phyloP scores from a whole-genome alignment of 2,888 invertebrate genomes.

The Cremastobaeus sp. region DNA sequence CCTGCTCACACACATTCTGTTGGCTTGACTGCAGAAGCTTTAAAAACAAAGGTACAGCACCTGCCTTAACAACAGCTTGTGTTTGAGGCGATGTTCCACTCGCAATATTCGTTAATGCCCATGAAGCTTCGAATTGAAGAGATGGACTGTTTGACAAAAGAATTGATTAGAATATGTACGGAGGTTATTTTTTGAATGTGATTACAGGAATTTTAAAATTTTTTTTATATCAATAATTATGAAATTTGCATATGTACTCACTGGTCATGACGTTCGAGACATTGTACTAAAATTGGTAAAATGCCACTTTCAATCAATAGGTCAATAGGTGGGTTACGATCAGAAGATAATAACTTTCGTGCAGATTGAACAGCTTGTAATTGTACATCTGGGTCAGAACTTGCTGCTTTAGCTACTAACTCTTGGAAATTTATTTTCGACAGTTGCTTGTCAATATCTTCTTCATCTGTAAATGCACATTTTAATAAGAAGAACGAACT shows the following conservation, averaged over 20 bases:
- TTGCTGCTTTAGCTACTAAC: constrained; percentile 91
- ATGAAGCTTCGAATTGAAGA: constrained; percentile 97
- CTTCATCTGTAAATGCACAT: constrained; percentile 85
- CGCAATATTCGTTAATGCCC: constrained; percentile 98
- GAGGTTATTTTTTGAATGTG: not conserved
- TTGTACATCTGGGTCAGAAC: constrained; percentile 88
- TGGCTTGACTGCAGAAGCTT: constrained; percentile 94
- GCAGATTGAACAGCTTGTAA: constrained; percentile 96
- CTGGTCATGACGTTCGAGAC: constrained; percentile 90
- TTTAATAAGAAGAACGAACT: not conserved
- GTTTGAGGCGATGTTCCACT: constrained; percentile 96
- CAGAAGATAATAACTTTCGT: constrained; percentile 96
- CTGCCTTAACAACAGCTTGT: constrained; percentile 92
- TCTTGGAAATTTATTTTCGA: constrained; percentile 87
- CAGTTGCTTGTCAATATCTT: constrained; percentile 85
- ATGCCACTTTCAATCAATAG: constrained; percentile 96
- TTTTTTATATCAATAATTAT: constrained; percentile 5
- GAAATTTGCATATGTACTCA: constrained; percentile 69
- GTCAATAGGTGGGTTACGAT: constrained; percentile 99
- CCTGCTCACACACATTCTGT: constrained; percentile 99
- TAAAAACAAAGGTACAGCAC: constrained; percentile 97
- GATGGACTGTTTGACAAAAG: constrained; percentile 82
- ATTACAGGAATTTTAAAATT: not conserved
- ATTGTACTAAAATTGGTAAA: constrained; percentile 94
- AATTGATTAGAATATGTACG: not conserved